Percentiles rank a stretch among this genome's conserved stretches.
Evolutionary conservation across 2,888 invertebrate species (phyloP).

Genomic region (Deilephila elpenor): DNA sequence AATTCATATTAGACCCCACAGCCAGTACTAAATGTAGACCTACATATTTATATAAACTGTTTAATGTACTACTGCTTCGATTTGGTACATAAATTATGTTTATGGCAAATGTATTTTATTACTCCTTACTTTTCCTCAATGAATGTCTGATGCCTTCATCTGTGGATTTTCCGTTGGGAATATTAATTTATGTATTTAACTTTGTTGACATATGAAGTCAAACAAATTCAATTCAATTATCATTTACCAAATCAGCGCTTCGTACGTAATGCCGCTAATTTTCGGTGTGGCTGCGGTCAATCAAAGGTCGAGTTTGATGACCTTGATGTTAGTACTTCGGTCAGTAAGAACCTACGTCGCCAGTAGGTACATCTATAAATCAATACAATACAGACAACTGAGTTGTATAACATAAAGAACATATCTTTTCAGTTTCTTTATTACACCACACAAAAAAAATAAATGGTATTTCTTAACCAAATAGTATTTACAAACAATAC

Average conservation of each 20-base stretch:
- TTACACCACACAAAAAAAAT: too few species aligned
- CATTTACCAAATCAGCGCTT: neutral
- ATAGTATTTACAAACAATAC: too few species aligned
- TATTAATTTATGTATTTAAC: too few species aligned
- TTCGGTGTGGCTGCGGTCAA: neutral
- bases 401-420: neutral
- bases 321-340: neutral
- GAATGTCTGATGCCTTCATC: neutral
- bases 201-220: too few species aligned
- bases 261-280: neutral
- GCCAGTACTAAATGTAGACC: conserved; percentile 30
- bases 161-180: too few species aligned
- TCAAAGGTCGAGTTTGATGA: conserved; percentile 19
- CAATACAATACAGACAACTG: neutral
- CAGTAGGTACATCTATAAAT: neutral
- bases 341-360: neutral
- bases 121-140: neutral
- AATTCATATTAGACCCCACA: conserved; percentile 27
- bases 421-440: too few species aligned
- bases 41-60: conserved; percentile 29
- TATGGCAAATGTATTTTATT: conserved; percentile 29
- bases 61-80: conserved; percentile 31
- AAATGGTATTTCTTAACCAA: too few species aligned
- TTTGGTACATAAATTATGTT: conserved; percentile 33
- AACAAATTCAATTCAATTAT: neutral